Base-by-base conservation (phyloP, 2,888 invertebrate genomes). In the Hofmannophila pseudospretella region DNA sequence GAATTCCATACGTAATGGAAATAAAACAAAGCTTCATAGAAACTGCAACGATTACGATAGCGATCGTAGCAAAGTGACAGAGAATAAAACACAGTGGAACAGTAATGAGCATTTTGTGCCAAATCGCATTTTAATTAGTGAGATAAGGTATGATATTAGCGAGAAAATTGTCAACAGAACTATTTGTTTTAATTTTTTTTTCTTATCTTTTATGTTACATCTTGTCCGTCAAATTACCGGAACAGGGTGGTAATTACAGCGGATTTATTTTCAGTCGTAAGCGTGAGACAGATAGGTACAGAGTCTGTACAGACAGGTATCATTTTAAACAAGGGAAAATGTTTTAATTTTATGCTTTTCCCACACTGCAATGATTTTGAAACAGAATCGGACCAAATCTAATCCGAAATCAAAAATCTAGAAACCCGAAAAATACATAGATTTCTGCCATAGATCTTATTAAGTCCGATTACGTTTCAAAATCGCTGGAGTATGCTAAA, bases 71-170 rank as follows among this genome's bases (percentile, higher is more conserved):
- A 59, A 69, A 67, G 73, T 67, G 80, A 77, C 74, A n/a, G n/a
- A n/a, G n/a, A 78, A 73, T 73, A 68, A 65, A 49, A 47, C 49
- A 47, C 45, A 47, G 49, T 47, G 36, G 1, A 10, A 16, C 5
- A n/a, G n/a, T n/a, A n/a, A n/a, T n/a, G n/a, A 7, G 29, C 26
- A 32, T 32, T 53, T 54, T 75, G 76, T 75, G 77, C 81, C 72
- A 84, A 85, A 85, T 85, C 74, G 81, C 70, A 72, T 82, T 84
- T 85, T 85, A 85, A 85, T 85, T 85, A 82, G 71, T 41, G 44
- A 75, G 81, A 82, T 81, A 82, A 79, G 75, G 57, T 50, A 54
- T 42, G 67, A 66, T 80, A 79, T 85, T 85, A 80, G 78, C 71
- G 67, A 64, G 78, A 68, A 80, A 81, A 82, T 85, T 85, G 69